Conservation (phyloP, 2,797 vertebrate species). For the Sparidentex hasta region DNA sequence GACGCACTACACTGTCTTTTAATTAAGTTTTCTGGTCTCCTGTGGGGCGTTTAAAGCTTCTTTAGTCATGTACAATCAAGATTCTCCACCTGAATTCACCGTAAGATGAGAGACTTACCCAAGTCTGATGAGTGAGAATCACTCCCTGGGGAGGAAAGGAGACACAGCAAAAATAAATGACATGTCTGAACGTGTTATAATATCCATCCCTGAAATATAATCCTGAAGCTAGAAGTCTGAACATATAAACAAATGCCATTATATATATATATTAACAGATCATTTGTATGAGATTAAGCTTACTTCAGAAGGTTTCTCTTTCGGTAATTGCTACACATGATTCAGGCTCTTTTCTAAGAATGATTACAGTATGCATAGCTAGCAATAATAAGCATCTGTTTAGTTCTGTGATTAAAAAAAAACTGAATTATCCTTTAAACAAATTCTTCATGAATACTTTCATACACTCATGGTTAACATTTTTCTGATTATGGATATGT, state of each 20-base stretch:
- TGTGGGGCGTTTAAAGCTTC: background rate
- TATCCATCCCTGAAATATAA: background rate
- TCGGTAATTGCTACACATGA: background rate
- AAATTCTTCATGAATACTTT: background rate
- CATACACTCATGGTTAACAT: background rate
- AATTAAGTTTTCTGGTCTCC: background rate
- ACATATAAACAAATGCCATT: background rate
- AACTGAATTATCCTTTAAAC: background rate
- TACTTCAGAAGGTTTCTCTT: background rate
- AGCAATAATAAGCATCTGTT: background rate
- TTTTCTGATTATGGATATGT: background rate
- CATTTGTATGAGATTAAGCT: background rate
- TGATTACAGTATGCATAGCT: background rate
- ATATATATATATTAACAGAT: background rate
- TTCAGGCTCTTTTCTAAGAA: background rate
- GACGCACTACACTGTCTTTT: background rate
- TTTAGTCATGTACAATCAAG: background rate
- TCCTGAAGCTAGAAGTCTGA: background rate
- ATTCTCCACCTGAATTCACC: slow-evolving; percentile 3
- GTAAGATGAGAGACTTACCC: slow-evolving; percentile 84
- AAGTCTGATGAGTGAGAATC: slow-evolving; percentile 94
- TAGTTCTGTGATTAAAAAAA: background rate
- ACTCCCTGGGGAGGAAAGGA: slow-evolving; percentile 86
- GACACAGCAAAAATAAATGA: slow-evolving; percentile 38
- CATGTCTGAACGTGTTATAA: background rate